A percentile compares a stretch with the other conserved stretches of the same genome.
These are phyloP conservation scores for Rhinolophus sinicus DNA, from an alignment of 2,113 vertebrate genomes.

Conservation along the genomic window DNA sequence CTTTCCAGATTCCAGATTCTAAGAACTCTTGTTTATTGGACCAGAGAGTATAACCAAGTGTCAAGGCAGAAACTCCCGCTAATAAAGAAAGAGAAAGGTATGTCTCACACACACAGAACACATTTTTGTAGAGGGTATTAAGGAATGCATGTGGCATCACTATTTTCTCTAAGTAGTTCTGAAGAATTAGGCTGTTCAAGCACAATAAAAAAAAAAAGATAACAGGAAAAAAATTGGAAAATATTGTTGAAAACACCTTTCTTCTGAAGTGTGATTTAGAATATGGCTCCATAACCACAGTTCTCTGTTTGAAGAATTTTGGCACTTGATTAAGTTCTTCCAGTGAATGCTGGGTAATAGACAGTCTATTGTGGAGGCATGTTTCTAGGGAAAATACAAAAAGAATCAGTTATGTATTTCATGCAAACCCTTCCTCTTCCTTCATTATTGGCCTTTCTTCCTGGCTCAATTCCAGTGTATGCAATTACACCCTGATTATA, in stretches of 20 bases:
- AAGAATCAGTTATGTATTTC: background rate
- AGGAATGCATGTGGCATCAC: background rate
- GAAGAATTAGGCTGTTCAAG: background rate
- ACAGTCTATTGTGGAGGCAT: background rate
- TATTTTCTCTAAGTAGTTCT: conserved; percentile 14
- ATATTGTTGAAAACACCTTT: background rate
- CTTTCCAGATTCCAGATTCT: background rate
- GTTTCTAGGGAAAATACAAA: background rate
- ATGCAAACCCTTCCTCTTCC: background rate
- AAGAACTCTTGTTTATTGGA: background rate
- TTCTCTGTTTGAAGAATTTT: background rate
- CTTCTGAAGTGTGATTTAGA: background rate
- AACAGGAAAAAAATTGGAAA: background rate
- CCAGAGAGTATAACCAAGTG: background rate
- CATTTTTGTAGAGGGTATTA: background rate
- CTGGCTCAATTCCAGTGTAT: background rate
- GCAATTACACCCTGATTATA: conserved; percentile 44
- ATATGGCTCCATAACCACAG: background rate
- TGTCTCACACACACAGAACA: background rate
- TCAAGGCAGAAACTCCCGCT: background rate
- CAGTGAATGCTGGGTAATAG: background rate
- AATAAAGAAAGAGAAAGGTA: background rate
- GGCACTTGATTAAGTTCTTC: background rate
- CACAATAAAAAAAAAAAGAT: background rate
- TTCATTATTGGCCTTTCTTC: background rate